These are phyloP conservation scores for Pteropus rufus DNA, from an alignment of 2,797 vertebrate species.

Conservation along the genomic window DNA sequence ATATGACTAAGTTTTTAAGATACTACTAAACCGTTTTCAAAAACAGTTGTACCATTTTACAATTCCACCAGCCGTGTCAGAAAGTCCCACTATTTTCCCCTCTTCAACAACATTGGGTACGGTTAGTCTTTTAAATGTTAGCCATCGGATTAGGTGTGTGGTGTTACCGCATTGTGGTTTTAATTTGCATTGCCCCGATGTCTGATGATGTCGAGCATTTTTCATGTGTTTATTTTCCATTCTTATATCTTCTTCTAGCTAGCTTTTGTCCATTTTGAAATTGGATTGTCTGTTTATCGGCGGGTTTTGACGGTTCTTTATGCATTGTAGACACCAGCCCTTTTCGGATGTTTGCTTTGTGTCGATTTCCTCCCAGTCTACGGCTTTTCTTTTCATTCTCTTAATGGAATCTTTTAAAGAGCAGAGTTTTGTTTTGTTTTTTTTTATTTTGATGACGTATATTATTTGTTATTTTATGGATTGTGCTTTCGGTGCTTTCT, in stretches of 20 bases:
- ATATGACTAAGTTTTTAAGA: background rate
- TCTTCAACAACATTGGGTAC: background rate
- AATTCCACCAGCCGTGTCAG: background rate
- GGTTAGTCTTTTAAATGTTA: background rate
- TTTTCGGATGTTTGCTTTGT: background rate
- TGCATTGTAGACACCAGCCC: background rate
- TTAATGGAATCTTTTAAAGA: background rate
- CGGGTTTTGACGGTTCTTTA: background rate
- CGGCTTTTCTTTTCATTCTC: background rate
- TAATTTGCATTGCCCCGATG: background rate
- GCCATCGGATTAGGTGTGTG: background rate
- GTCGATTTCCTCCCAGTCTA: background rate
- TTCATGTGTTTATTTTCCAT: background rate
- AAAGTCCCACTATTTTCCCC: background rate
- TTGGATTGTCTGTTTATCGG: background rate
- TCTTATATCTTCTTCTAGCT: background rate
- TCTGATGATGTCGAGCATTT: background rate
- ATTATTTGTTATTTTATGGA: background rate
- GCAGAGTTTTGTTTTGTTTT: background rate
- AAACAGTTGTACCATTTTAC: background rate
- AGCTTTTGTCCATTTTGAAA: background rate
- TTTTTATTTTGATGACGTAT: background rate
- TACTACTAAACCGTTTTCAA: background rate
- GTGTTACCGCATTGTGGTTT: background rate
- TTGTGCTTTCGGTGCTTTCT: background rate